These are phyloP conservation scores for Mus spicilegus DNA, from an alignment of 2,113 vertebrate species.

Conservation along the genomic window DNA sequence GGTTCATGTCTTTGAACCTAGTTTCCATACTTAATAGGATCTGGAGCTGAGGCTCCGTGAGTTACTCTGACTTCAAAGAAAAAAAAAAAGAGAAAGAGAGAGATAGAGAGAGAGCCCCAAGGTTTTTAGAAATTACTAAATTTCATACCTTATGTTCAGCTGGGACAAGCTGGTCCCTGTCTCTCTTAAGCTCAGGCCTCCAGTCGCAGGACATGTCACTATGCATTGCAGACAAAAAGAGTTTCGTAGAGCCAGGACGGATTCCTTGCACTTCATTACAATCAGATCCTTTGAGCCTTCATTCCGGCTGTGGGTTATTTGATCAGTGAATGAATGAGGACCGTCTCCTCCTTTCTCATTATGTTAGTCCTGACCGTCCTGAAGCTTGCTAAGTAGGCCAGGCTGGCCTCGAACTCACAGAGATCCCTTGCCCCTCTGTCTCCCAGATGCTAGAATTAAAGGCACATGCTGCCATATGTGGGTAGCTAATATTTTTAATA, in stretches of 20 bases:
- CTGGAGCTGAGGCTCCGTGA: not conserved
- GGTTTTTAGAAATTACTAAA: not conserved
- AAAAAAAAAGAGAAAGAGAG: no score
- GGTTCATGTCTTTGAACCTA: no score
- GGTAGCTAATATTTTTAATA: not conserved
- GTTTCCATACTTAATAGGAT: no score
- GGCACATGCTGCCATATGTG: no score
- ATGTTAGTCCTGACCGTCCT: not conserved
- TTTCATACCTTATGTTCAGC: not conserved
- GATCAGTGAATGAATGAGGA: not conserved
- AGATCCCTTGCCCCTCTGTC: not conserved
- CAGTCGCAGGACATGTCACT: accelerated
- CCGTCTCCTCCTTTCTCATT: not conserved
- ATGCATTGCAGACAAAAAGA: not conserved
- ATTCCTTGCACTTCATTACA: not conserved
- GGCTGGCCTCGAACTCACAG: not conserved
- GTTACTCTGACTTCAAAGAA: not conserved
- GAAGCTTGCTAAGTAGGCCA: not conserved
- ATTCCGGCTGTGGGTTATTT: not conserved
- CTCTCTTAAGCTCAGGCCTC: not conserved
- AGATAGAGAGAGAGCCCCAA: not conserved
- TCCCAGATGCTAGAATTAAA: not conserved
- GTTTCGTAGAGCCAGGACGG: accelerated
- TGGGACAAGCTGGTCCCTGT: not conserved
- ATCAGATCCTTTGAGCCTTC: not conserved